Conservation (phyloP, 2,113 vertebrate genomes). For the Dinomys branickii region DNA sequence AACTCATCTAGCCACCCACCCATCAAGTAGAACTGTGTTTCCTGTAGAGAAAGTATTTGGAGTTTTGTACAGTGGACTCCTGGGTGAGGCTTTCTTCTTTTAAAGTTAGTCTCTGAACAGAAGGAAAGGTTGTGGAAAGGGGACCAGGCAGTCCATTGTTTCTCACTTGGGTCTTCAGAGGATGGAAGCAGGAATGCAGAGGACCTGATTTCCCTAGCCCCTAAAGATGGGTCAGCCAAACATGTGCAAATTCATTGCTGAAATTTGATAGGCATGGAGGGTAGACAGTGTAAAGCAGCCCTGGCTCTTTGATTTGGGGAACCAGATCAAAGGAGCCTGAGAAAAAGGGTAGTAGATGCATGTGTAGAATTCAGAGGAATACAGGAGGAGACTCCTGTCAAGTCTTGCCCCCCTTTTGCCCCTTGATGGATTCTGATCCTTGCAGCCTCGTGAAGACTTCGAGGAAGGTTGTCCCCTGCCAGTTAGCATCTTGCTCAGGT, state of each 20-base stretch:
- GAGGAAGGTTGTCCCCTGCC: neutral
- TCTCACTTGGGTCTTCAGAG: neutral
- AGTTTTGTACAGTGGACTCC: slow-evolving; percentile 9
- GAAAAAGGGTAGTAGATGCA: neutral
- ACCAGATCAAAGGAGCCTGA: neutral
- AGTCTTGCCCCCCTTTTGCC: neutral
- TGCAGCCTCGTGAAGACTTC: neutral
- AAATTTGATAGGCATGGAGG: neutral
- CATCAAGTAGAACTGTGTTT: neutral
- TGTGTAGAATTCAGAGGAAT: neutral
- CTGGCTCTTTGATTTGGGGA: neutral
- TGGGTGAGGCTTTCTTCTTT: neutral
- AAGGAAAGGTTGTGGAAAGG: neutral
- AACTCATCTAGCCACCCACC: neutral
- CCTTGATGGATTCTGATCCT: neutral
- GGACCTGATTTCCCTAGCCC: neutral
- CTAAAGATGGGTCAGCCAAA: neutral
- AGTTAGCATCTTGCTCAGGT: slow-evolving; percentile 37
- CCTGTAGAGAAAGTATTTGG: slow-evolving; percentile 6
- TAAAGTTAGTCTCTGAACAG: slow-evolving; percentile 30
- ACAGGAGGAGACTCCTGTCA: neutral
- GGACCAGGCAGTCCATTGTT: neutral
- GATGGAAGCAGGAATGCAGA: neutral
- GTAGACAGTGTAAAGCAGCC: neutral
- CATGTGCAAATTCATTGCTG: neutral